Conservation (phyloP, 2,888 invertebrate species). For the Cephus rjabovi region DNA sequence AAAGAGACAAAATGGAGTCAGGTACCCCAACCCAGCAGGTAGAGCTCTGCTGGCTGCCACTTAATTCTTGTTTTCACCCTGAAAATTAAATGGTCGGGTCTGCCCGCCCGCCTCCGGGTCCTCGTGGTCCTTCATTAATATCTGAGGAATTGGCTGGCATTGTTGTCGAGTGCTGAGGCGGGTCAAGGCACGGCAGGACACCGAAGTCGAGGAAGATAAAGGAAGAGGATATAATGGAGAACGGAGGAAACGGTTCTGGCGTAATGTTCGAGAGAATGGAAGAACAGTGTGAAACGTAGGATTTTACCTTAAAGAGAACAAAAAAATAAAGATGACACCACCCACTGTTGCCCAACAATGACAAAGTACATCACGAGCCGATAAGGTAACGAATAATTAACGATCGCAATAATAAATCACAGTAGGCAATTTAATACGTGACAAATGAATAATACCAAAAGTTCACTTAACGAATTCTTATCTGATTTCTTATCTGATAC, state of each 20-base stretch:
- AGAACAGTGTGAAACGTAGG: too few relatives aligned
- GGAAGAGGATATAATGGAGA: neutral
- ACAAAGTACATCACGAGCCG: too few relatives aligned
- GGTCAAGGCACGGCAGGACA: neutral
- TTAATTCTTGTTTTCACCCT: slow-evolving; percentile 41
- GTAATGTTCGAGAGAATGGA: neutral
- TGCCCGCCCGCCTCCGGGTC: slow-evolving; percentile 25
- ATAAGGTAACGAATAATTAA: too few relatives aligned
- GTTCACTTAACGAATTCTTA: too few relatives aligned
- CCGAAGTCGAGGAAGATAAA: slow-evolving; percentile 22
- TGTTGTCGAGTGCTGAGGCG: neutral
- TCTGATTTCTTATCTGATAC: too few relatives aligned
- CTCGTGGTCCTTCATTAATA: slow-evolving; percentile 38
- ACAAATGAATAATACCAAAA: too few relatives aligned
- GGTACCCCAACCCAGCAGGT: neutral
- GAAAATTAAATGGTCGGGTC: slow-evolving; percentile 33
- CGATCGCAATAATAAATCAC: too few relatives aligned
- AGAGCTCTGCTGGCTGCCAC: slow-evolving; percentile 24
- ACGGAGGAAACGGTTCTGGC: neutral
- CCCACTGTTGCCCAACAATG: too few relatives aligned
- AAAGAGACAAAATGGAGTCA: neutral
- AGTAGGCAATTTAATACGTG: too few relatives aligned
- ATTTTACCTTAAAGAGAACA: too few relatives aligned
- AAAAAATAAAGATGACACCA: too few relatives aligned
- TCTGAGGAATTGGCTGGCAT: slow-evolving; percentile 27